These are phyloP conservation scores for Caerostris darwini DNA, from an alignment of 1,140 invertebrate genomes.

Conservation along the genomic window DNA sequence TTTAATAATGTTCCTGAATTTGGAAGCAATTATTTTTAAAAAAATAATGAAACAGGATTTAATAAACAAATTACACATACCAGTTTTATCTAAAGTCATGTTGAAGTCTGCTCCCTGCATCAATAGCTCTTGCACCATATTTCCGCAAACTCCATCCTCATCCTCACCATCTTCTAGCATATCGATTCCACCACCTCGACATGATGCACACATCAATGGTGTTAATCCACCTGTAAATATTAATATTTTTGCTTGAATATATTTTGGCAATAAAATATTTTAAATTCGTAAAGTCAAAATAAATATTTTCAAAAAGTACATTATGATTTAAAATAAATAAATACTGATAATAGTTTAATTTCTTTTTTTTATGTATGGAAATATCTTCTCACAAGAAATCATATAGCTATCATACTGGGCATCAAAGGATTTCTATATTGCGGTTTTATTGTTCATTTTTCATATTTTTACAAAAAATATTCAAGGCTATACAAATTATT, in stretches of 20 bases:
- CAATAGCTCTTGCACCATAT: constrained; percentile 94
- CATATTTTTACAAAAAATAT: too few species aligned
- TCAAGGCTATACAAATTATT: too few species aligned
- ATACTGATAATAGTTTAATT: too few species aligned
- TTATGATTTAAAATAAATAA: too few species aligned
- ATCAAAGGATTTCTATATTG: too few species aligned
- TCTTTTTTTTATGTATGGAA: too few species aligned
- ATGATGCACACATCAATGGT: constrained; percentile 96
- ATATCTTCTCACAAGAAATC: too few species aligned
- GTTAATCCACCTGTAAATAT: constrained; percentile 88
- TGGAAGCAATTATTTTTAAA: background rate
- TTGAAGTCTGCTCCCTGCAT: constrained; percentile 96
- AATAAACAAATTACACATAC: constrained; percentile 80
- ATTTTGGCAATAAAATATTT: too few species aligned
- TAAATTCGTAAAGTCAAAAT: too few species aligned
- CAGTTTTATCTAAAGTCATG: constrained; percentile 95
- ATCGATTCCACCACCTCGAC: constrained; percentile 88
- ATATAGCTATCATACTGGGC: too few species aligned
- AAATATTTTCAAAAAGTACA: too few species aligned
- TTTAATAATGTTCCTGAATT: background rate
- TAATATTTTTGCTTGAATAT: background rate
- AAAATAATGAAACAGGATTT: background rate
- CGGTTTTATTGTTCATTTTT: too few species aligned
- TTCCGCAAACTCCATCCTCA: constrained; percentile 88
- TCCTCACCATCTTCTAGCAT: constrained; percentile 84